Evolutionary conservation across 35 echinoderm and acorn worm genomes (phyloP).

Genomic region (Anneissia japonica): DNA sequence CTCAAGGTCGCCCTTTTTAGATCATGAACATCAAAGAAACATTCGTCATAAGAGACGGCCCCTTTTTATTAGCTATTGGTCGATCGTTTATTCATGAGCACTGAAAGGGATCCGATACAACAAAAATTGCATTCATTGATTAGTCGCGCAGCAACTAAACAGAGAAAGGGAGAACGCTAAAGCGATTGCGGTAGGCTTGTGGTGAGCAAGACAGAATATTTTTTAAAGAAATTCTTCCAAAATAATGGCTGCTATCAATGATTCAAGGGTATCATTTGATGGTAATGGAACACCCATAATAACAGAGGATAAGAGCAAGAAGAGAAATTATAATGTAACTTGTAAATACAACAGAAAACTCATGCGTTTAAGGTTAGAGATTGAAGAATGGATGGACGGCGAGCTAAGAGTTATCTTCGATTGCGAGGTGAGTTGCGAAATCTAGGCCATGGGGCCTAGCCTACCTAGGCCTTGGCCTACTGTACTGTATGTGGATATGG

Average conservation of each 20-base stretch:
- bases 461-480: background rate
- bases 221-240: background rate
- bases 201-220: background rate
- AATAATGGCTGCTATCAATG: background rate
- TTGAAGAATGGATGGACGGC: conserved; percentile 78
- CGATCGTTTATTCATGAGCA: background rate
- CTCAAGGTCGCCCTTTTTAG: too few relatives aligned
- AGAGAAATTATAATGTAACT: conserved; percentile 40
- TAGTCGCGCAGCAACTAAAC: background rate
- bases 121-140: background rate
- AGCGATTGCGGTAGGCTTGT: background rate
- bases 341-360: conserved; percentile 64
- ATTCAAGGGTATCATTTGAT: background rate
- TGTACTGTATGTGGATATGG: too few relatives aligned
- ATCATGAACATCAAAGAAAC: too few relatives aligned
- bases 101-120: background rate
- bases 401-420: conserved; percentile 53
- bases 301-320: conserved; percentile 3
- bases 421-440: conserved; percentile 55
- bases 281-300: background rate
- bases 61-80: background rate
- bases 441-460: background rate
- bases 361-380: conserved; percentile 50
- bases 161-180: background rate
- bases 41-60: background rate